Conservation (phyloP, 2,888 invertebrate genomes). For the Yponomeuta malinellus region DNA sequence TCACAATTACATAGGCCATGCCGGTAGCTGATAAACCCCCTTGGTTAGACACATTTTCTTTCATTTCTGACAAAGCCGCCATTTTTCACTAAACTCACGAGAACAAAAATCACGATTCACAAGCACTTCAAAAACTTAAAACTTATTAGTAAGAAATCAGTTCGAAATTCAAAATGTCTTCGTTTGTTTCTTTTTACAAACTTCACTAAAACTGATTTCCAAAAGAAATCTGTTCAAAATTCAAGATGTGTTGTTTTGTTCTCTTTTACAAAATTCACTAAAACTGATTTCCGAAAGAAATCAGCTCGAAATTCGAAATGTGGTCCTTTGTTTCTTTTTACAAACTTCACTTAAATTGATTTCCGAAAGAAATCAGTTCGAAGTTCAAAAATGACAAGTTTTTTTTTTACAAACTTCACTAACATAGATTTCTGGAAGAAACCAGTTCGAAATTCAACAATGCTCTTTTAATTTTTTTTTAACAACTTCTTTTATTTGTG, state of each 20-base stretch:
- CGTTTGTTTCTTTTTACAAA: too few species aligned
- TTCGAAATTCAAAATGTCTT: neutral
- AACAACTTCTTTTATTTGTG: neutral
- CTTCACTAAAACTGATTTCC: too few species aligned
- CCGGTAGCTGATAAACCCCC: neutral
- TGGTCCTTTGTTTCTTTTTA: too few species aligned
- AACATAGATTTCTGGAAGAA: neutral
- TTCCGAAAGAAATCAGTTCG: neutral
- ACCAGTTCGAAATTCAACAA: neutral
- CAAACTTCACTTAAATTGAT: too few species aligned
- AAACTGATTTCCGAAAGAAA: neutral
- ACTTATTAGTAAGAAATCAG: neutral
- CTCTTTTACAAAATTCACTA: too few species aligned
- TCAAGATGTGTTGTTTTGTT: neutral
- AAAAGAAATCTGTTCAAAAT: neutral
- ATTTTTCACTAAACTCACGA: neutral
- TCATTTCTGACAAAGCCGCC: neutral
- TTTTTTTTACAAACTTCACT: too few species aligned
- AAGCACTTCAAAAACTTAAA: too few species aligned
- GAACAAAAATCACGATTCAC: too few species aligned
- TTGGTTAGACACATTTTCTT: neutral
- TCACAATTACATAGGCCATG: conserved; percentile 3
- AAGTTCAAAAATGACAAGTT: neutral
- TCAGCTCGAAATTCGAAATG: neutral
- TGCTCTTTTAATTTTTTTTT: neutral